Base-by-base conservation (phyloP, 2,113 vertebrate species). In the Xerus inauris region DNA sequence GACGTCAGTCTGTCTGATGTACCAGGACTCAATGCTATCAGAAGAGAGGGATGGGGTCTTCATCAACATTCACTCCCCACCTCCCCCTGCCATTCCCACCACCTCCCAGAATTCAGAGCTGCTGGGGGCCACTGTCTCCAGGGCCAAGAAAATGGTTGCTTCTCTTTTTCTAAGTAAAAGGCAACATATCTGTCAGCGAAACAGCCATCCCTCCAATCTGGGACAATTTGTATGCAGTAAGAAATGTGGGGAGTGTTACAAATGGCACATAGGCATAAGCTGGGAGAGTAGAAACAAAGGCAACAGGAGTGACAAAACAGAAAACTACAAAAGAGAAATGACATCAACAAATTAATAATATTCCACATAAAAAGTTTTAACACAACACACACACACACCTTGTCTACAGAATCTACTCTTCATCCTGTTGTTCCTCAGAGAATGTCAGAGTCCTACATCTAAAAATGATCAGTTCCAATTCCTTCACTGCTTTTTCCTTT, bases 291-390 rank as follows among this genome's bases (percentile, higher is more conserved):
- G 47, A 57, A 73, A 62, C 86, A 42, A 0, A 57, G 42, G 42
- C 49, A 8, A 47, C 2, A 89, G 54, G 75, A 57, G 14, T 38
- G 49, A 91, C 38, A 59, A 49, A 49, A 1, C 49, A 42, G 4
- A 93, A 93, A 92, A 85, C 65, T 51, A 64, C 19, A 62, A 67
- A 95, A 77, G n/a, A 42, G 42, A 91, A 85, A 89, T 28, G 71
- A 6, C 38, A 71, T 51, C 38, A 87, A 57, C 17, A 85, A 64
- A 80, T 40, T 35, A 6, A 7, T 26, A 57, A 24, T 76, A 57
- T 57, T 24, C 19, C 19, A 71, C 38, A 71, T 22, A 24, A 38
- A 57, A 88, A 26, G 9, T 28, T 62, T 62, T 28, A 62, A 57
- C 54, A 22, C 54, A 57, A 59, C 57, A 62, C 8, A 59, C 8